phyloP scores from a whole-genome alignment of 2,888 invertebrate species.

The Agriopis marginaria region DNA sequence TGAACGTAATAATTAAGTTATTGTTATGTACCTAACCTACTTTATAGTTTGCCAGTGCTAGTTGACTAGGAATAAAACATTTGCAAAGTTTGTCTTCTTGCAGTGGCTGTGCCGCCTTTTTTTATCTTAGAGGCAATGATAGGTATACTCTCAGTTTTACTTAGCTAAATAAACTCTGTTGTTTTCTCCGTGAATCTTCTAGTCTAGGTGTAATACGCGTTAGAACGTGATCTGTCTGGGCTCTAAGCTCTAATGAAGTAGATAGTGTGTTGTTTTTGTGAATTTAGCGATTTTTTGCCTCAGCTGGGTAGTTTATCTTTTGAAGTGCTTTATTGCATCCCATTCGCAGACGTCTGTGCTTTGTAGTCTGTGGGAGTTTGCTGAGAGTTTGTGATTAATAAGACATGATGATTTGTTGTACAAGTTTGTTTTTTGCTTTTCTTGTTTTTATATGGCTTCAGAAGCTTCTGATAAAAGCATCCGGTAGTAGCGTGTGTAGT shows the following conservation, averaged over 20 bases:
- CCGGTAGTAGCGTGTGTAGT: background rate
- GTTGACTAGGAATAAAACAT: too few relatives aligned
- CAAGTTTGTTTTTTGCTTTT: background rate
- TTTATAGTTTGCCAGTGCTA: too few relatives aligned
- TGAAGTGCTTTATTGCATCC: constrained; percentile 23
- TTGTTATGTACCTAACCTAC: too few relatives aligned
- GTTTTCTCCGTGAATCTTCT: constrained; percentile 30
- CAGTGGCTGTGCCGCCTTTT: background rate
- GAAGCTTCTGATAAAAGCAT: too few relatives aligned
- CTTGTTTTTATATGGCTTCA: too few relatives aligned
- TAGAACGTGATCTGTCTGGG: constrained; percentile 34
- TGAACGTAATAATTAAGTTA: too few relatives aligned
- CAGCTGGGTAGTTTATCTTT: constrained; percentile 25
- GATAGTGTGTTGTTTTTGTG: constrained; percentile 26
- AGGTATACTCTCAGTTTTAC: constrained; percentile 23
- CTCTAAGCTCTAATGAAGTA: constrained; percentile 31
- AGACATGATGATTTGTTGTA: background rate
- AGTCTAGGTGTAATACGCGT: constrained; percentile 32
- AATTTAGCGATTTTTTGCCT: constrained; percentile 14
- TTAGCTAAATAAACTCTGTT: constrained; percentile 32
- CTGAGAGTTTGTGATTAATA: background rate
- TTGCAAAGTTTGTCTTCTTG: background rate
- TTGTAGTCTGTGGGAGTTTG: constrained; percentile 3
- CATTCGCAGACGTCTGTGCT: constrained; percentile 19
- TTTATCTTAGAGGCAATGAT: constrained; percentile 3